Percentiles rank a stretch among this genome's conserved stretches.
These are phyloP conservation scores for Acrocyrtus sp. DNA, from an alignment of 2,888 invertebrate species.

Conservation along the genomic window DNA sequence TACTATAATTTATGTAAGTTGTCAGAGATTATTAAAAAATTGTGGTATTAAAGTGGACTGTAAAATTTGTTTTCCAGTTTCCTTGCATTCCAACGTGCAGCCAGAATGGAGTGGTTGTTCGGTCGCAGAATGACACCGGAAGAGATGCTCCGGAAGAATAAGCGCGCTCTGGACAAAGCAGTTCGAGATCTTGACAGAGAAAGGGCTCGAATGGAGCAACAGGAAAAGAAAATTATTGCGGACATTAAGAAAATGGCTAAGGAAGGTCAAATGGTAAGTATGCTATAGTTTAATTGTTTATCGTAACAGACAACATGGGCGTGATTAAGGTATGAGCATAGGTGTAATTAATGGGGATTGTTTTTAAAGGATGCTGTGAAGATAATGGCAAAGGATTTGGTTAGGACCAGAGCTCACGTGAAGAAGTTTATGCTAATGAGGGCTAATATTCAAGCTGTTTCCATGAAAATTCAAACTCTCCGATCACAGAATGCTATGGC, in stretches of 20 bases:
- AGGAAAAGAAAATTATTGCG: slow-evolving; percentile 97
- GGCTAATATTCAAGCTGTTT: slow-evolving; percentile 98
- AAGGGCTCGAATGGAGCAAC: slow-evolving; percentile 94
- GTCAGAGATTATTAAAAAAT: too few species aligned
- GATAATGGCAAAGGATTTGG: slow-evolving; percentile 99
- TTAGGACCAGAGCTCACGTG: slow-evolving; percentile 90
- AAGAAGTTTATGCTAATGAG: slow-evolving; percentile 99
- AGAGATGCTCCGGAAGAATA: slow-evolving; percentile 98
- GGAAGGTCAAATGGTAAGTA: slow-evolving; percentile 95
- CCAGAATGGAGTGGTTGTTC: slow-evolving; percentile 91
- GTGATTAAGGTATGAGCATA: slow-evolving; percentile 1
- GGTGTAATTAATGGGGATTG: slow-evolving; percentile 17
- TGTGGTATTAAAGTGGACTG: too few species aligned
- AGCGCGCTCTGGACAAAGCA: slow-evolving; percentile 96
- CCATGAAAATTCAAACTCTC: slow-evolving; percentile 96
- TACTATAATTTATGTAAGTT: too few species aligned
- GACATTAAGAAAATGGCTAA: slow-evolving; percentile 99
- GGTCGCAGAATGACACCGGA: slow-evolving; percentile 96
- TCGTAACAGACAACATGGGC: not conserved
- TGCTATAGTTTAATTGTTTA: not conserved
- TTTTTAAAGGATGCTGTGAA: slow-evolving; percentile 97
- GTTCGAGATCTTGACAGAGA: slow-evolving; percentile 98
- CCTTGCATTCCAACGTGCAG: too few species aligned
- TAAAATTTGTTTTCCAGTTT: too few species aligned
- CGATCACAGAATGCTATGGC: slow-evolving; percentile 99